Base-by-base conservation (phyloP, 2,113 vertebrate genomes). In the Phyllopteryx taeniolatus region DNA sequence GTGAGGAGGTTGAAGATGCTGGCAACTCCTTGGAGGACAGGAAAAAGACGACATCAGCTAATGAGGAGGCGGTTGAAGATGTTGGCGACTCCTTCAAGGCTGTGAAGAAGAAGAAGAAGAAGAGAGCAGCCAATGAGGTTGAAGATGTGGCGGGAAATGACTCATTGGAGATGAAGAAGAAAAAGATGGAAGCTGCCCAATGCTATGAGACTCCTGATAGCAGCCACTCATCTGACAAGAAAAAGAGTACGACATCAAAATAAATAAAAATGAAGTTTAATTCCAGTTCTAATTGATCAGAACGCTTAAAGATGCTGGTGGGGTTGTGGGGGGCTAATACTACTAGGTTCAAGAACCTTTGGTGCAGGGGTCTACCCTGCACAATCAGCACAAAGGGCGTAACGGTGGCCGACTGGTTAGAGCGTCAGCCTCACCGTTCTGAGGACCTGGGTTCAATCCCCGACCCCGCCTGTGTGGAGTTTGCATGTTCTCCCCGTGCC, bases 161-260 rank as follows among this genome's bases (percentile, higher is more conserved):
- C 11, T 66, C 20, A 35, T 57, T 68, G 4, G 47, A 74, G 19
- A 47, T 8, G 47, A 79, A 82, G 71, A 83, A 73, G 6, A 82
- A 72, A 20, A 72, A 66, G 44, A 83, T 35, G 68, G 72, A 71
- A 65, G 56, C 6, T 0, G 73, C 0, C 9, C 22, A 72, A 22
- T 56, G 8, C 0, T 73, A 74, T 20, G 57, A 73, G 57, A 33
- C 72, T 11, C 47, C 63, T 1, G 0, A 46, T 60, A 5, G 0
- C 33, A 14, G 47, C 19, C 31, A 79, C 43, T 65, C 54, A 14
- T 1, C 73, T 31, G 66, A 78, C 0, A 80, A 83, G 78, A 90
- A 80, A 67, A 74, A 68, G 31, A 89, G 87, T 90, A 39, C 77
- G 85, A 74, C 39, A 54, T 68, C 17, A 4, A 39, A 39, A 14